These are phyloP conservation scores for Drosophila prostipennis DNA, from an alignment of 2,888 invertebrate species.

Conservation along the genomic window DNA sequence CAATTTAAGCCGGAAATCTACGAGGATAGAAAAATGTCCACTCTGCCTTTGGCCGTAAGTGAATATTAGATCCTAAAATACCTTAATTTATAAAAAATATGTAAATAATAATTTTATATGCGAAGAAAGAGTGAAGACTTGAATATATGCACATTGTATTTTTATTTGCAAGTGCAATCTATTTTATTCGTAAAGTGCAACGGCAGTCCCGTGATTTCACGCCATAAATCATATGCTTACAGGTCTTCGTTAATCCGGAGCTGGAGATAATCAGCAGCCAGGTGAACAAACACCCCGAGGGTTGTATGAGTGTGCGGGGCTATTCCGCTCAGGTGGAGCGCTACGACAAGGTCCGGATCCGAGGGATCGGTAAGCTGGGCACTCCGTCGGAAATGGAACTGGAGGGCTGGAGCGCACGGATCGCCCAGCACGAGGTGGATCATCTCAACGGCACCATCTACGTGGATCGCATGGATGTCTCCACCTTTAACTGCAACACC, in stretches of 20 bases:
- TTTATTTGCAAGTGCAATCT: not conserved
- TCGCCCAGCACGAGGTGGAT: conserved; percentile 92
- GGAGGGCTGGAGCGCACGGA: conserved; percentile 89
- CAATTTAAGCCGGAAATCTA: conserved; percentile 81
- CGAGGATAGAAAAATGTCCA: conserved; percentile 85
- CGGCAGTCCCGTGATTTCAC: not conserved
- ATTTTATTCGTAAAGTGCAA: conserved; percentile 3
- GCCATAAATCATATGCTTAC: conserved; percentile 24
- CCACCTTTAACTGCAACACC: conserved; percentile 86
- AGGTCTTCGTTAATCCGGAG: conserved; percentile 90
- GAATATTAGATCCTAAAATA: too few species aligned
- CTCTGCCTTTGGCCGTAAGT: conserved; percentile 86
- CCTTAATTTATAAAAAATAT: too few species aligned
- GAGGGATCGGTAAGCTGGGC: conserved; percentile 86
- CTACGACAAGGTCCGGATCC: conserved; percentile 86
- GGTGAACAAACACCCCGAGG: conserved; percentile 86
- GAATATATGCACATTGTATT: too few species aligned
- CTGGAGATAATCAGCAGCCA: conserved; percentile 87
- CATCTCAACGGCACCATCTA: conserved; percentile 90
- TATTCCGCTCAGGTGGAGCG: conserved; percentile 89
- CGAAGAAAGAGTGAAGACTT: too few species aligned
- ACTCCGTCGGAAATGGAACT: conserved; percentile 84
- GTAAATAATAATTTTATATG: too few species aligned
- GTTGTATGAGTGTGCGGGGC: conserved; percentile 90
- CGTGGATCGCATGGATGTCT: conserved; percentile 89